Evolutionary conservation across 1,140 invertebrate genomes (phyloP).

Genomic region (Aphelinus atriplicis): DNA sequence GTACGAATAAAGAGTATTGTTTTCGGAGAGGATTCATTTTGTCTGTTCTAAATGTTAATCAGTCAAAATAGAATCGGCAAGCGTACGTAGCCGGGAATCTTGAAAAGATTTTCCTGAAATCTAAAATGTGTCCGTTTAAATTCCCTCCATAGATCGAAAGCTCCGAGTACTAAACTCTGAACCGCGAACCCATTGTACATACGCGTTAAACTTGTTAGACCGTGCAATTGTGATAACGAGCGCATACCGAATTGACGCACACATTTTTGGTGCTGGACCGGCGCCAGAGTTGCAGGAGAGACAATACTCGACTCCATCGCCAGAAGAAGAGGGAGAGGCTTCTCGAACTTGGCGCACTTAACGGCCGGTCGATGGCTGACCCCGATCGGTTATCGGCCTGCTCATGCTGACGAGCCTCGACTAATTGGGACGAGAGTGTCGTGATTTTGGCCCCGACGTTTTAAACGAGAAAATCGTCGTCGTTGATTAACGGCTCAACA

Average conservation of each 20-base stretch:
- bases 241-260: not conserved
- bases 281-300: not conserved
- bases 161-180: slow-evolving; percentile 1
- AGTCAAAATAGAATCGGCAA: too few relatives aligned
- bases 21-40: too few relatives aligned
- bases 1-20: too few relatives aligned
- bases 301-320: not conserved
- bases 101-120: too few relatives aligned
- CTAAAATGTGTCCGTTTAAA: too few relatives aligned
- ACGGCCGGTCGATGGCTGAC: slow-evolving; percentile 14
- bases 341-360: slow-evolving; percentile 27
- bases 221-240: slow-evolving; percentile 40
- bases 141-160: too few relatives aligned
- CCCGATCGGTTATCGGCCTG: slow-evolving; percentile 1
- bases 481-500: not conserved
- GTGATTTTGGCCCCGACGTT: not conserved
- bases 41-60: too few relatives aligned
- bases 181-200: slow-evolving; percentile 39
- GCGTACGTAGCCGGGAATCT: too few relatives aligned
- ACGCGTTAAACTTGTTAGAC: slow-evolving; percentile 37
- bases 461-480: not conserved
- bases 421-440: not conserved
- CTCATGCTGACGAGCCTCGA: not conserved
- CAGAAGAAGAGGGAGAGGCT: not conserved
- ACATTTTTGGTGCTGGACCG: not conserved